These are phyloP conservation scores for Sorex araneus DNA, from an alignment of 2,113 vertebrate species.

Conservation along the genomic window DNA sequence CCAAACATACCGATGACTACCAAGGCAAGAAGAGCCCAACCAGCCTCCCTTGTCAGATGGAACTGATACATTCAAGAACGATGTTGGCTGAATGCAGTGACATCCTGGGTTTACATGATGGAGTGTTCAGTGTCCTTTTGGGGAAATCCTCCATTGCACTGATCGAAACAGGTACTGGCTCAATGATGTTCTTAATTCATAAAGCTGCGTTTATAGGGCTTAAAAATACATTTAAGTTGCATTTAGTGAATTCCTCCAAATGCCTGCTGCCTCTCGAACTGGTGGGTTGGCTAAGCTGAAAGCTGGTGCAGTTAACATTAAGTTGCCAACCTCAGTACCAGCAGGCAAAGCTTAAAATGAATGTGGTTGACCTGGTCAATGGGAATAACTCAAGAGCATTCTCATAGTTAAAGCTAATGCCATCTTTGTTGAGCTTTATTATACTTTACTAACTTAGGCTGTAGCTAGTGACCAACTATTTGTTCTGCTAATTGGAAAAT, in stretches of 20 bases:
- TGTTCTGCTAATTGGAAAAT: constrained; percentile 23
- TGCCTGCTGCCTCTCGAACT: background rate
- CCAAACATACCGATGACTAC: too few relatives aligned
- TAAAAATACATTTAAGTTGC: background rate
- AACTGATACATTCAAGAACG: background rate
- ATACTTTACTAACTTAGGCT: background rate
- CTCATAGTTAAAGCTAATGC: background rate
- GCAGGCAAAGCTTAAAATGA: background rate
- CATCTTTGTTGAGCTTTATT: background rate
- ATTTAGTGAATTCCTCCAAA: background rate
- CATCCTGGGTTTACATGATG: constrained; percentile 16
- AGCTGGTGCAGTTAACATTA: background rate
- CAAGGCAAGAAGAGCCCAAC: background rate
- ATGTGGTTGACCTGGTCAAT: background rate
- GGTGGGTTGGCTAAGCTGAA: background rate
- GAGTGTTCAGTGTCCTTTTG: background rate
- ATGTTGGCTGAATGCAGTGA: background rate
- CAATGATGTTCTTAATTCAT: background rate
- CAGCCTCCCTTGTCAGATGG: background rate
- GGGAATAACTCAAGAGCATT: background rate
- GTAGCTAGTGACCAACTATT: background rate
- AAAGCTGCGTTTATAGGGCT: background rate
- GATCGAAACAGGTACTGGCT: background rate
- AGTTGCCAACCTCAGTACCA: background rate
- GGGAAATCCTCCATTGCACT: background rate